Evolutionary conservation across 2,888 invertebrate species (phyloP), one percentile per base, ranked within the genome.

Genomic region (Leptothorax acervorum): DNA sequence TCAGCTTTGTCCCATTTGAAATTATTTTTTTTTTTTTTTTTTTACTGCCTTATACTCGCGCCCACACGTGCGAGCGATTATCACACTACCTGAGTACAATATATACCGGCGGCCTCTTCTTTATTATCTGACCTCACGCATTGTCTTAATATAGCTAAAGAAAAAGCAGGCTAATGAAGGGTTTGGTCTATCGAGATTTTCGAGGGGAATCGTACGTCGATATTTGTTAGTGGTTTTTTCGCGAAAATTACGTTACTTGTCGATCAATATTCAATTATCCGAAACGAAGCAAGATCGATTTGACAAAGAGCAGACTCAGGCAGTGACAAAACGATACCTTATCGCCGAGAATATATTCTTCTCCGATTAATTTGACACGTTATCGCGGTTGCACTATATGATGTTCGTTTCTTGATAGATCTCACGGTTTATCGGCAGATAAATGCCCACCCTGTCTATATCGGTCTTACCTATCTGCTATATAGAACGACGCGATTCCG

Each of bases 251-350:
- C 2, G 23, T 55, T 68, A 15, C n/a, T 66, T 23, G 5, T 53
- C 42, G 9, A 78, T 42, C 11, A 11, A 45, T 45, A 62, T 31
- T 55, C 6, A 55, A 78, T 66, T 12, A 42, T 53, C 2, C n/a
- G 28, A 70, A 85, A 83, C 18, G 35, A 75, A 85, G 65, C 74
- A 57, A 82, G 82, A 73, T 73, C 55, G 15, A 75, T 68, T 45
- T 62, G 51, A 83, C 85, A 76, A 88, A 76, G 71, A 84, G 53
- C 62, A 86, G 76, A 76, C 71, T 83, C 75, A 81, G 85, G 83
- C 83, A 86, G 86, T 89, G 81, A 55, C 71, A 35, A 78, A 74
- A 60, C 28, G 12, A 42, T 60, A 4, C 2, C 12, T 53, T 66
- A 28, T 63, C 48, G 8, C 35, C 35, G 48, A 48, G 23, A 76